Conservation (phyloP, 2,113 vertebrate species). For the Brachyhypopomus gauderio region DNA sequence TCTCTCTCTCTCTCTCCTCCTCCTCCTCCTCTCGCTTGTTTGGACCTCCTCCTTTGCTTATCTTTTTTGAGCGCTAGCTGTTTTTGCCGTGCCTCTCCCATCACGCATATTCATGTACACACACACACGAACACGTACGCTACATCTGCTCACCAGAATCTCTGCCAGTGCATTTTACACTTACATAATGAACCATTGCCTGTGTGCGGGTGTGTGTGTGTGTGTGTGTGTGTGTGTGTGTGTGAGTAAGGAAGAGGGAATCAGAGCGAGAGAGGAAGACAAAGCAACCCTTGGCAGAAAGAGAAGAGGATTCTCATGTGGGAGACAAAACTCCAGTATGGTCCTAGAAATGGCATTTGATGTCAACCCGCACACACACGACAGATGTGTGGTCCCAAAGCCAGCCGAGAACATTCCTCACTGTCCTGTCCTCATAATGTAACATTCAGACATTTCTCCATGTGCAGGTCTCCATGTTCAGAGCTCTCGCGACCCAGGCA, state of each 20-base stretch:
- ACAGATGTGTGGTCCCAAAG: slow-evolving; percentile 25
- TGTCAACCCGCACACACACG: slow-evolving; percentile 1
- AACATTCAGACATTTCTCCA: neutral
- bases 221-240: slow-evolving; percentile 38
- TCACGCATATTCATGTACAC: slow-evolving; percentile 11
- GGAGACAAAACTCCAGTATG: slow-evolving; percentile 16
- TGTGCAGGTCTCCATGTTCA: neutral
- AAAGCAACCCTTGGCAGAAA: slow-evolving; percentile 10
- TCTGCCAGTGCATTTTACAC: slow-evolving; percentile 62
- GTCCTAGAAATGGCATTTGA: slow-evolving; percentile 33
- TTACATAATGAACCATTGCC: slow-evolving; percentile 59
- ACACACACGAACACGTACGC: slow-evolving; percentile 32
- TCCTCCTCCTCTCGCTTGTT: slow-evolving; percentile 48
- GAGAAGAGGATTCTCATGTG: slow-evolving; percentile 1
- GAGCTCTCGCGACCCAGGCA: neutral
- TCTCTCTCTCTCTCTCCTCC: slow-evolving; percentile 55
- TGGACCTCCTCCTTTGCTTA: slow-evolving; percentile 33
- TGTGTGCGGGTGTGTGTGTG: slow-evolving; percentile 44
- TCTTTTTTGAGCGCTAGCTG: slow-evolving; percentile 31
- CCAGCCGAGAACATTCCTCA: slow-evolving; percentile 18
- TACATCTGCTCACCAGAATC: slow-evolving; percentile 60
- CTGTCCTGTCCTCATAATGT: neutral
- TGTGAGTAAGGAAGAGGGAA: slow-evolving; percentile 10
- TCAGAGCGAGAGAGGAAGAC: slow-evolving; percentile 11
- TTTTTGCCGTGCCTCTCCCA: slow-evolving; percentile 25